Percentiles rank a stretch among this genome's conserved stretches.
Evolutionary conservation across 2,888 invertebrate species (phyloP).

Genomic region (Trilocha varians): DNA sequence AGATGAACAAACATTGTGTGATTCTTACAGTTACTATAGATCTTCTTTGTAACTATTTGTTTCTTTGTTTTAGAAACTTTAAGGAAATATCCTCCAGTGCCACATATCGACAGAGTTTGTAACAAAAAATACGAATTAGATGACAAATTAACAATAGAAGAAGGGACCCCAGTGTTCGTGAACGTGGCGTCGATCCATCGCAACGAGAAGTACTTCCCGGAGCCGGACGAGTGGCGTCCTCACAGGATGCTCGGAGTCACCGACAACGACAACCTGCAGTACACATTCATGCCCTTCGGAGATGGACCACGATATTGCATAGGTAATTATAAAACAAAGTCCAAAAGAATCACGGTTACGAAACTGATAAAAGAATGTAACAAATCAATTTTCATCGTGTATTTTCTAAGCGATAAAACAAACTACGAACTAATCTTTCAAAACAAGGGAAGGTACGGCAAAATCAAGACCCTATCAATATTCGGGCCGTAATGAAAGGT

Average conservation of each 20-base stretch:
- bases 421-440: no score
- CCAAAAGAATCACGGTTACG: no score
- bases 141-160: slow-evolving; percentile 36
- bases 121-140: slow-evolving; percentile 31
- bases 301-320: slow-evolving; percentile 50
- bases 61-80: slow-evolving; percentile 39
- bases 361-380: no score
- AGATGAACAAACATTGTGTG: no score
- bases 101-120: slow-evolving; percentile 42
- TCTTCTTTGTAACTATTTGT: no score
- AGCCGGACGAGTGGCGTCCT: slow-evolving; percentile 44
- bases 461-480: neutral
- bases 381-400: no score
- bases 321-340: slow-evolving; percentile 19
- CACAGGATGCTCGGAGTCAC: slow-evolving; percentile 31
- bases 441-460: no score
- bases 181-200: slow-evolving; percentile 43
- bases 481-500: neutral
- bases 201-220: slow-evolving; percentile 35
- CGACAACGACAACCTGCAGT: slow-evolving; percentile 40
- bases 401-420: no score
- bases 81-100: slow-evolving; percentile 38
- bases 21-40: no score
- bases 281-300: slow-evolving; percentile 46
- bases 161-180: slow-evolving; percentile 40